Conservation (phyloP, 1,140 invertebrate genomes). For the Trachelipus rathkii region DNA sequence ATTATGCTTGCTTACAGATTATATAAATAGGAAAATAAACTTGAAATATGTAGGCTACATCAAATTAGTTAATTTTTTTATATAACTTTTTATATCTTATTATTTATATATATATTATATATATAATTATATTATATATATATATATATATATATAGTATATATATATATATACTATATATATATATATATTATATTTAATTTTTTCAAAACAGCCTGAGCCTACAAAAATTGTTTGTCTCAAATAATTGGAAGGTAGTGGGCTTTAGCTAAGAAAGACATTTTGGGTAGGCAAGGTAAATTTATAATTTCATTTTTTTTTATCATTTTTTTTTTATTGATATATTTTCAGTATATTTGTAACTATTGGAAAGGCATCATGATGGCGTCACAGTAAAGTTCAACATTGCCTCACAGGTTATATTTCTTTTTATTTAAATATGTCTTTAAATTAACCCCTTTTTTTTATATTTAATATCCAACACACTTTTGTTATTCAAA, state of each 20-base stretch:
- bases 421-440: neutral
- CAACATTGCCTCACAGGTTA: neutral
- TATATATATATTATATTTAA: too few relatives aligned
- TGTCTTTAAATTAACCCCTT: neutral
- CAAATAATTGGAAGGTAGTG: constrained; percentile 73
- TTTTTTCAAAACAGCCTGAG: constrained; percentile 32
- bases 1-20: too few relatives aligned
- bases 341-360: neutral
- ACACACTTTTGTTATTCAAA: constrained; percentile 43
- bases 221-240: constrained; percentile 40
- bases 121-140: too few relatives aligned
- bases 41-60: too few relatives aligned
- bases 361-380: neutral
- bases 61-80: too few relatives aligned
- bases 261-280: constrained; percentile 94
- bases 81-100: too few relatives aligned
- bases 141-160: too few relatives aligned
- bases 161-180: too few relatives aligned
- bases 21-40: too few relatives aligned
- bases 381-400: neutral
- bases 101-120: too few relatives aligned
- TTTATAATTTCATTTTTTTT: constrained; percentile 26
- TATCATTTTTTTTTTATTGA: neutral
- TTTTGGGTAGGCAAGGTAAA: constrained; percentile 93
- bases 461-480: constrained; percentile 23